Evolutionary conservation across 2,888 invertebrate genomes (phyloP), one percentile per base, ranked within the genome.

Genomic region (Ochropleura plecta): DNA sequence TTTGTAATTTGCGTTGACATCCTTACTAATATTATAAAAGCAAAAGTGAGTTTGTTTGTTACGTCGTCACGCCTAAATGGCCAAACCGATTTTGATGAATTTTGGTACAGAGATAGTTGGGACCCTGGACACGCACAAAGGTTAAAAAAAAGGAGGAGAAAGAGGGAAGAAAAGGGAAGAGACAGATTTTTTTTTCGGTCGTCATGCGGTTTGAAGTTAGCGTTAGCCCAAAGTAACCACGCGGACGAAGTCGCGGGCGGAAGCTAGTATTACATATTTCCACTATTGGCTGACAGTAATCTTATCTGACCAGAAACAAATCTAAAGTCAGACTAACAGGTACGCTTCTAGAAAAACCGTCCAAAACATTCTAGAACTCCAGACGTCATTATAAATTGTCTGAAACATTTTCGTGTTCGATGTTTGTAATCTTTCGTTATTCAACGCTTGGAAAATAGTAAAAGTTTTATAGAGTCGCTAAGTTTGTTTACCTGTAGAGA

Each of bases 401-500:
- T 40, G 55, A 78, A 81, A 69, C 66, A 78, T 79, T 71, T 73
- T 73, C 68, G 78, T n/a, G 16, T 14, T 68, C 5, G 30, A 57
- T 76, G 59, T 71, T 71, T 12, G 51, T 64, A 60, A 67, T 76
- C 53, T 55, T 70, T 60, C 48, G 53, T 10, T 49, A 67, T 59
- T 63, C 60, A 76, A 73, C 68, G 76, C 57, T 71, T 78, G 10
- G 18, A 59, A 71, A 81, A 81, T 66, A 46, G 62, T 16, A 16
- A 65, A 80, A 81, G 57, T 74, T 83, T 81, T 65, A 30, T 64
- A 68, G 59, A 70, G 55, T 69, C 51, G 42, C 49, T 20, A 77
- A 81, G 78, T 81, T 83, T 66, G 9, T 79, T 77, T 65, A 78
- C 77, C 73, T 71, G 81, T 69, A 67, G 76, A 40, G 14, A 67